Percentiles rank a stretch among this genome's conserved stretches.
Conservation (phyloP, 2,113 vertebrate genomes). For the Illadopsis cleaveri region DNA sequence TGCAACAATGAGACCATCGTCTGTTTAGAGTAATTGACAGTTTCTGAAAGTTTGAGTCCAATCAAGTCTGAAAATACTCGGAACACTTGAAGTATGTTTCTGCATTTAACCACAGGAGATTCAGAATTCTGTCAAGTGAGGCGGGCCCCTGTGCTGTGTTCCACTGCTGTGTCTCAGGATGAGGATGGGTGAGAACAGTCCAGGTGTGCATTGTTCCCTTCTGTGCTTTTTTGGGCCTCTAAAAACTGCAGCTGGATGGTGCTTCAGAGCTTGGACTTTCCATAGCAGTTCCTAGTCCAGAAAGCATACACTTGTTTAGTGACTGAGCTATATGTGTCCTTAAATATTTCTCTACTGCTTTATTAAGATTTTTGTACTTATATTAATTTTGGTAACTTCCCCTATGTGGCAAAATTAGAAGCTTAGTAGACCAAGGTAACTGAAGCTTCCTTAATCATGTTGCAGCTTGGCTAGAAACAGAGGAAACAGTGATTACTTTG, state of each 20-base stretch:
- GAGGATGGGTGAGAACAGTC: background rate
- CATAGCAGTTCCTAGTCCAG: background rate
- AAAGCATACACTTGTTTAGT: background rate
- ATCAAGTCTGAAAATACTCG: background rate
- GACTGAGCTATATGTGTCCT: background rate
- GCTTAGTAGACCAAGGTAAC: background rate
- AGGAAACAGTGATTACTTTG: background rate
- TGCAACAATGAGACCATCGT: background rate
- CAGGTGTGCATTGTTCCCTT: background rate
- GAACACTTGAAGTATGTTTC: background rate
- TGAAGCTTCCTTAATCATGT: background rate
- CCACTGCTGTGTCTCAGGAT: fast-evolving
- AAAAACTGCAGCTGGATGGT: background rate
- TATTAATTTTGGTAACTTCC: background rate
- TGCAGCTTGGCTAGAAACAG: background rate
- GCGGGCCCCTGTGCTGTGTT: background rate
- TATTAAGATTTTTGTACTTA: background rate
- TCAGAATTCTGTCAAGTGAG: background rate
- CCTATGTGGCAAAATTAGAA: background rate
- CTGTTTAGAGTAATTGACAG: background rate
- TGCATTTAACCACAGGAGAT: background rate
- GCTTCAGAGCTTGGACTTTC: background rate
- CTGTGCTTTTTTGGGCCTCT: background rate
- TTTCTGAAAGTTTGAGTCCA: background rate
- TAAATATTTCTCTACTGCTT: background rate